Evolutionary conservation across 2,888 invertebrate species (phyloP).

Genomic region (Limnephilus rhombicus): DNA sequence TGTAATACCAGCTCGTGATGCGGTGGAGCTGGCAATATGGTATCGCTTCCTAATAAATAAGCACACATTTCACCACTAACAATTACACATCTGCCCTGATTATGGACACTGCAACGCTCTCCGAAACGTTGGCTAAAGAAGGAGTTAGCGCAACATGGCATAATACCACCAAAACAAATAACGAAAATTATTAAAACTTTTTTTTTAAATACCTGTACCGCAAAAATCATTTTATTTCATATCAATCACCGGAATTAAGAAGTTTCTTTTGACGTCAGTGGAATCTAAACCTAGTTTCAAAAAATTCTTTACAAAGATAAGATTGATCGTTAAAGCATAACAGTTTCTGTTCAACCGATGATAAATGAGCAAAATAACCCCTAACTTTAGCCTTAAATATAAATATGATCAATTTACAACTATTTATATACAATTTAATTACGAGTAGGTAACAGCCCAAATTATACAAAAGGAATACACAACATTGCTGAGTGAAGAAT

Average conservation of each 20-base stretch:
- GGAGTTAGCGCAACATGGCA: too few relatives aligned
- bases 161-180: too few relatives aligned
- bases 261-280: neutral
- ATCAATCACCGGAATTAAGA: neutral
- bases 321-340: neutral
- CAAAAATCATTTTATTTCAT: neutral
- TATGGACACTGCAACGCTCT: too few relatives aligned
- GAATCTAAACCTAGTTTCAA: neutral
- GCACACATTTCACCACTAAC: too few relatives aligned
- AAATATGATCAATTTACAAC: too few relatives aligned
- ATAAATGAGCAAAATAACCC: neutral
- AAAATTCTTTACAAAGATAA: neutral
- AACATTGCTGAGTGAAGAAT: neutral
- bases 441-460: neutral
- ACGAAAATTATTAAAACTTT: too few relatives aligned
- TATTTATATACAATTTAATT: neutral
- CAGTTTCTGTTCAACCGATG: neutral
- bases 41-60: too few relatives aligned
- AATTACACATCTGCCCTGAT: too few relatives aligned
- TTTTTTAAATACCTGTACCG: too few relatives aligned
- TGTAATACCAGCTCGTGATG: too few relatives aligned
- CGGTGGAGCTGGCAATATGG: too few relatives aligned
- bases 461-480: neutral
- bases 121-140: too few relatives aligned
- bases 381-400: neutral